phyloP scores from a whole-genome alignment of 2,113 vertebrate genomes.

The Tachycineta bicolor region DNA sequence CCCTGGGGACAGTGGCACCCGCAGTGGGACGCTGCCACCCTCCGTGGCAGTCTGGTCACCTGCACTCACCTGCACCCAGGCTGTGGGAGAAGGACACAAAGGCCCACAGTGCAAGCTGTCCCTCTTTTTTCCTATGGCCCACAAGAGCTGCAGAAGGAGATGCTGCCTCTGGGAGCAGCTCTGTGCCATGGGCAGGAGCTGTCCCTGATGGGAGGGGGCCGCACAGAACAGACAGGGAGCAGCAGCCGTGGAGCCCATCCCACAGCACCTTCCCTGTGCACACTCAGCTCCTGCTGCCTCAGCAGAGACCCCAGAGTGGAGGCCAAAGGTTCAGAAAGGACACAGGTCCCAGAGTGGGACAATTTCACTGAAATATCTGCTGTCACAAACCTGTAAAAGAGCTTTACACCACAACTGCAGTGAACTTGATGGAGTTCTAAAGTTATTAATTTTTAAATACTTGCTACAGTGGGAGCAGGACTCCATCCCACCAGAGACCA shows the following conservation, averaged over 20 bases:
- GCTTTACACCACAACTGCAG: background rate
- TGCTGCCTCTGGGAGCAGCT: background rate
- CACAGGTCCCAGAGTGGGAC: background rate
- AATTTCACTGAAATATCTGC: background rate
- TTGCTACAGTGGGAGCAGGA: background rate
- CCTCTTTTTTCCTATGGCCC: background rate
- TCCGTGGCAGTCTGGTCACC: background rate
- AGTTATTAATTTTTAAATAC: background rate
- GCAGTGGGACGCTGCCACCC: background rate
- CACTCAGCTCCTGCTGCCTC: background rate
- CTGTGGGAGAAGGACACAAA: background rate
- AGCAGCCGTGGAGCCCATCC: background rate
- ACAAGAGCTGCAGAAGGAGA: background rate
- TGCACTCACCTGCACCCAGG: accelerated
- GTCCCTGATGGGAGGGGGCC: background rate
- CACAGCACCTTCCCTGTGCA: background rate
- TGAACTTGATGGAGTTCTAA: background rate
- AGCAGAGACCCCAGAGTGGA: background rate
- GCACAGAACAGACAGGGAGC: background rate
- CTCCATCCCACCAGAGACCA: background rate
- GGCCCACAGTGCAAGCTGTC: accelerated
- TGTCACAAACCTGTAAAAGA: background rate
- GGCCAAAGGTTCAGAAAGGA: background rate
- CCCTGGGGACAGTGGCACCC: background rate
- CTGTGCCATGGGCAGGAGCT: background rate